These are phyloP conservation scores for Paragorgia papillata DNA, from an alignment of 92 coral and sea anemone species.

Conservation along the genomic window DNA sequence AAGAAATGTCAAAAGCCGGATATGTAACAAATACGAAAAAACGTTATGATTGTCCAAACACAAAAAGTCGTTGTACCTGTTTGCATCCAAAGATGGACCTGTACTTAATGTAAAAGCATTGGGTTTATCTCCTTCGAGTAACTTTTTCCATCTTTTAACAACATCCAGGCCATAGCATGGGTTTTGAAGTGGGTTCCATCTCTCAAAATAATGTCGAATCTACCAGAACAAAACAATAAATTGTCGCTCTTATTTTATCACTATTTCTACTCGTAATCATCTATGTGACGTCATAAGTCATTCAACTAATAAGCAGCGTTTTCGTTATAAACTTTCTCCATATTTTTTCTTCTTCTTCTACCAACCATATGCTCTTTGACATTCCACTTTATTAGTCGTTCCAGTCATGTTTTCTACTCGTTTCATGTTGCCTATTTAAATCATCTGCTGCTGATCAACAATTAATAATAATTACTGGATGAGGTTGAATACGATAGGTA, in stretches of 20 bases:
- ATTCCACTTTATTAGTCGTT: too few species aligned
- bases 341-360: too few species aligned
- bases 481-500: too few species aligned
- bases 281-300: too few species aligned
- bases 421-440: too few species aligned
- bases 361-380: too few species aligned
- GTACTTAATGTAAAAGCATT: conserved; percentile 63
- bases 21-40: neutral
- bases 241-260: neutral
- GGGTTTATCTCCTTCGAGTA: conserved; percentile 84
- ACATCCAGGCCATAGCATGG: conserved; percentile 81
- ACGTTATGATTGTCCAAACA: neutral
- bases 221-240: conserved; percentile 4
- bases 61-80: conserved; percentile 49
- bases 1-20: neutral
- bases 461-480: too few species aligned
- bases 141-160: conserved; percentile 76
- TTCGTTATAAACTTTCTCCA: too few species aligned
- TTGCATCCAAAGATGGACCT: conserved; percentile 54
- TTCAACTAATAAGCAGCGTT: too few species aligned
- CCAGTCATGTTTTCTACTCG: too few species aligned
- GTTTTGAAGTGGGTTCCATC: conserved; percentile 84
- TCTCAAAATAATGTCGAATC: conserved; percentile 71
- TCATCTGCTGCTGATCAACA: too few species aligned
- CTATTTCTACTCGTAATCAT: too few species aligned